Conservation (phyloP, 2,113 vertebrate genomes). For the Tichodroma muraria region DNA sequence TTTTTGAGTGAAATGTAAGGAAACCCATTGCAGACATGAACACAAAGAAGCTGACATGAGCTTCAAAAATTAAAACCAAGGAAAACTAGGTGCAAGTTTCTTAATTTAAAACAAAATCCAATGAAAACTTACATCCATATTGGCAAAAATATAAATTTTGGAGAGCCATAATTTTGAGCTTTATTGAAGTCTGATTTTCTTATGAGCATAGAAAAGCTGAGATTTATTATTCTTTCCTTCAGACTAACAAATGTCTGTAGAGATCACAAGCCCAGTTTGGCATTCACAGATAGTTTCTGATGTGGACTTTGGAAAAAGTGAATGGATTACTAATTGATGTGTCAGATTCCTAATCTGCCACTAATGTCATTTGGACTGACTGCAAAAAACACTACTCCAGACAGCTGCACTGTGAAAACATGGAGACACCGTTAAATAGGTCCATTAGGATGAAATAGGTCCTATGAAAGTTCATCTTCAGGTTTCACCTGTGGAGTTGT, state of each 20-base stretch:
- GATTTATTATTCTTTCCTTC: slow-evolving; percentile 49
- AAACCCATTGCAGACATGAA: not conserved
- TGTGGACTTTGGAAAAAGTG: slow-evolving; percentile 55
- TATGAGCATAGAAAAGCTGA: slow-evolving; percentile 3
- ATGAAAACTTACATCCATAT: not conserved
- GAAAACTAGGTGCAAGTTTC: not conserved
- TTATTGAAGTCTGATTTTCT: slow-evolving; percentile 24
- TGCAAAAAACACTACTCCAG: not conserved
- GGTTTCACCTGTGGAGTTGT: not conserved
- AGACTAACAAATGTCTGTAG: slow-evolving; percentile 33
- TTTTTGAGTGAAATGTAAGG: not conserved
- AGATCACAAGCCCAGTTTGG: slow-evolving; percentile 39
- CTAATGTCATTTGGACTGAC: slow-evolving; percentile 36
- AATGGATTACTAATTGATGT: slow-evolving; percentile 48
- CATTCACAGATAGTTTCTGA: slow-evolving; percentile 39
- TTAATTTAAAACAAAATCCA: not conserved
- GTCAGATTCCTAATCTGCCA: slow-evolving; percentile 36
- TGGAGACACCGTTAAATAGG: not conserved
- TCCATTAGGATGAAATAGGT: not conserved
- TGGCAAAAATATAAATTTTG: not conserved
- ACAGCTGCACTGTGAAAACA: slow-evolving; percentile 42
- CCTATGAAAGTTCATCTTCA: not conserved
- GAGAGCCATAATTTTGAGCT: not conserved
- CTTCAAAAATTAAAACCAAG: not conserved
- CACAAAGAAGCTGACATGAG: not conserved